Evolutionary conservation across 53 echinoderm and acorn worm genomes (phyloP), one percentile per base, ranked within the genome.

Genomic region (Crossaster papposus): DNA sequence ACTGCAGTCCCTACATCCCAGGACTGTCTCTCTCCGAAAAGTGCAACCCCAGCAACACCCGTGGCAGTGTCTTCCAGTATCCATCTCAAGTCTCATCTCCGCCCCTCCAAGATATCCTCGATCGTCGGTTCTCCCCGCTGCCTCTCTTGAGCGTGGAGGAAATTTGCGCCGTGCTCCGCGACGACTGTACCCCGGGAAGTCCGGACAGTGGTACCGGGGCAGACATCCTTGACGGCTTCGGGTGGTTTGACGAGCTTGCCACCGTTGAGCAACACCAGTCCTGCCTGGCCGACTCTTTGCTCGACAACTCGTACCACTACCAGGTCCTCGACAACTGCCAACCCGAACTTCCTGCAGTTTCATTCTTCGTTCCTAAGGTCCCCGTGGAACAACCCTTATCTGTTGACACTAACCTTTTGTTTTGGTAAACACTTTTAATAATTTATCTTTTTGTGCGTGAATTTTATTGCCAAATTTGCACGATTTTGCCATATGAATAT

Each of bases 71-170:
- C 35, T 87, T 63, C 75, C 75, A 86, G 54, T 58, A 86, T 36
- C 62, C 58, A 20, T 2, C 35, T 15, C 22, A 23, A 31, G 32
- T 44, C 14, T 34, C 53, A 3, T 34, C 72, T 53, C 84, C n/a
- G 10, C 23, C 30, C 0, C 1, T 12, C 37, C 85, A 51, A 53
- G 32, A 37, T 2, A 70, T 3, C 24, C 23, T 20, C 3, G 15
- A 58, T 5, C 58, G 14, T 33, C 33, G 2, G 0, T 50, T 77
- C 87, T 30, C 32, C 23, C 37, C 29, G 35, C 87, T 87, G 23
- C 87, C 87, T 55, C 87, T 58, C 5, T 76, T 87, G 24, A 87
- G 87, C 87, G 87, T 87, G 87, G 76, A 87, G 4, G 87, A 87
- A 76, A 77, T 87, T 55, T 87, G 87, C 33, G 51, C 87, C 7